Percentiles rank a stretch among this genome's conserved stretches.
Evolutionary conservation across 1,140 invertebrate species (phyloP).

Genomic region (Gyrodactylus salaris): DNA sequence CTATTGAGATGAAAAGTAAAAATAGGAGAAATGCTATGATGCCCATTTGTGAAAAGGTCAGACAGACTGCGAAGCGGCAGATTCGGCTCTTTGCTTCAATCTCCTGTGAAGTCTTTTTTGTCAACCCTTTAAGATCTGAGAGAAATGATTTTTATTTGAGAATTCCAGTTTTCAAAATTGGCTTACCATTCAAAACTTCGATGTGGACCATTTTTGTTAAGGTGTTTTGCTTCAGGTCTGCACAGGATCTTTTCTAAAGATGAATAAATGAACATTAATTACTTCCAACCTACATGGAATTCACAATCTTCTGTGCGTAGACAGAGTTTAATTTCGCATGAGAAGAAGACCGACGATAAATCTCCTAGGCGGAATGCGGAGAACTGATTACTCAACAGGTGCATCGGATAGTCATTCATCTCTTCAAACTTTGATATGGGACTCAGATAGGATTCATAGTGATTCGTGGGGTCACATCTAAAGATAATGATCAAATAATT

Average conservation of each 20-base stretch:
- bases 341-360: background rate
- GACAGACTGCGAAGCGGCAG: background rate
- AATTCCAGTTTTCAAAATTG: background rate
- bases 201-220: background rate
- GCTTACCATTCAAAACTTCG: background rate
- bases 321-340: background rate
- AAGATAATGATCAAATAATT: too few relatives aligned
- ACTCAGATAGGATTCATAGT: background rate
- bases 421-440: background rate
- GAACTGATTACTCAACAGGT: background rate
- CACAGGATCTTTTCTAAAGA: too few relatives aligned
- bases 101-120: background rate
- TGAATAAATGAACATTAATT: too few relatives aligned
- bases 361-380: background rate
- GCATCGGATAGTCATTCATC: background rate
- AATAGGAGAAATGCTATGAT: background rate
- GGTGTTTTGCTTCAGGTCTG: background rate
- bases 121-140: background rate
- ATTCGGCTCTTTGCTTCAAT: too few relatives aligned
- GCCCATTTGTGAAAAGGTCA: background rate
- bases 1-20: background rate
- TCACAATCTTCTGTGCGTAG: background rate
- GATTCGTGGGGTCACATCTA: background rate
- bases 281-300: background rate
- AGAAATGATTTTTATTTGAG: background rate